These are phyloP conservation scores for Oreamnos americanus DNA, from an alignment of 2,113 vertebrate genomes.

Conservation along the genomic window DNA sequence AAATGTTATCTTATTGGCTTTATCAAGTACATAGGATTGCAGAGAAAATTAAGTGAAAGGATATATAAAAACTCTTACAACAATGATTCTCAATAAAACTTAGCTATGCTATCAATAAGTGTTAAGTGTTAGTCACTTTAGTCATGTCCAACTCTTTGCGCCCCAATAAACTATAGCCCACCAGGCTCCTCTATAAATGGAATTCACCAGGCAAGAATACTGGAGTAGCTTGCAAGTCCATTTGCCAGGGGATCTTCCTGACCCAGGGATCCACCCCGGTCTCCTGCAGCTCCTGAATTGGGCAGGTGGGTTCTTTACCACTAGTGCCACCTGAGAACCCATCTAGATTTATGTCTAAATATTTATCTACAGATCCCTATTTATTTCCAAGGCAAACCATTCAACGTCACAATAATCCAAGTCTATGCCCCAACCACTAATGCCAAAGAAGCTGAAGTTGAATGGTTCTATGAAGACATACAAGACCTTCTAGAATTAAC, in stretches of 20 bases:
- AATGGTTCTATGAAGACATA: background rate
- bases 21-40: background rate
- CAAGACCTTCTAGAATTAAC: background rate
- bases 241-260: background rate
- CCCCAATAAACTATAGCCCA: background rate
- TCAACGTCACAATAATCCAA: background rate
- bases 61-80: background rate
- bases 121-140: background rate
- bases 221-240: background rate
- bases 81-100: background rate
- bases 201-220: background rate
- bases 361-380: background rate
- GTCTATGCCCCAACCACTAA: background rate
- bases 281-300: background rate
- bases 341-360: background rate
- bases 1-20: background rate
- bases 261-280: fast-evolving
- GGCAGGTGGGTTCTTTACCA: background rate
- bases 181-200: background rate
- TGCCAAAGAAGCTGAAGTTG: background rate
- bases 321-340: background rate
- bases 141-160: background rate
- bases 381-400: background rate
- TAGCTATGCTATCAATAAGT: background rate
- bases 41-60: background rate